Evolutionary conservation across 2,113 vertebrate species (phyloP), one percentile per base, ranked within the genome.

Genomic region (Oncorhynchus clarkii): DNA sequence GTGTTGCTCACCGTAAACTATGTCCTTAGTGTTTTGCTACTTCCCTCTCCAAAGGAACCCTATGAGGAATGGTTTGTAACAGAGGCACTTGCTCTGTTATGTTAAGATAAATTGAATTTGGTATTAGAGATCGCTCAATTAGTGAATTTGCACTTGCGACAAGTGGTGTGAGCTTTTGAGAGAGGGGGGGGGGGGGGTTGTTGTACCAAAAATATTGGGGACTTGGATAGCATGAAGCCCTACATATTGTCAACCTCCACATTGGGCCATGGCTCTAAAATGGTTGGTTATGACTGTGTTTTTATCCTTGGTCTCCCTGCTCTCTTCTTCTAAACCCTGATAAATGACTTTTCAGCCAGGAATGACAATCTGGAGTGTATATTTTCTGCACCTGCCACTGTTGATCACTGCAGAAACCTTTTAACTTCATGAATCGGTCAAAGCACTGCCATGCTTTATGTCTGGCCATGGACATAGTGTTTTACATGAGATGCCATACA

Each of bases 401-500:
- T 26, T 72, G 54, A 81, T 70, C 2, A 31, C 72, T 59, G 22
- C 65, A 74, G 39, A 78, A 78, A 82, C 70, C 67, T 66, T 81
- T 83, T 76, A 81, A 82, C 72, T 82, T 69, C 74, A 80, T 79
- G 79, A 69, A 80, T 84, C 70, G 71, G 67, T 75, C 72, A 54
- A 7, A 49, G 51, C 14, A 27, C 22, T 4, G 24, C 39, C 57
- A 29, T 75, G 72, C 51, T 75, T 79, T 71, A 79, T 75, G 62
- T 4, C 14, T 59, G 73, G 24, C 18, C 59, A 6, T 24, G 14
- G 73, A 75, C 73, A 71, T 75, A 22, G 54, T n/a, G 31, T 70
- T 79, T 79, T 70, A 79, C 72, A 66, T 78, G 51, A 31, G 29
- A 66, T 22, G n/a, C 48, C 12, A 31, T 72, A 59, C 59, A 78